Conservation (phyloP, 2,888 invertebrate genomes). For the Peribatodes rhomboidaria region DNA sequence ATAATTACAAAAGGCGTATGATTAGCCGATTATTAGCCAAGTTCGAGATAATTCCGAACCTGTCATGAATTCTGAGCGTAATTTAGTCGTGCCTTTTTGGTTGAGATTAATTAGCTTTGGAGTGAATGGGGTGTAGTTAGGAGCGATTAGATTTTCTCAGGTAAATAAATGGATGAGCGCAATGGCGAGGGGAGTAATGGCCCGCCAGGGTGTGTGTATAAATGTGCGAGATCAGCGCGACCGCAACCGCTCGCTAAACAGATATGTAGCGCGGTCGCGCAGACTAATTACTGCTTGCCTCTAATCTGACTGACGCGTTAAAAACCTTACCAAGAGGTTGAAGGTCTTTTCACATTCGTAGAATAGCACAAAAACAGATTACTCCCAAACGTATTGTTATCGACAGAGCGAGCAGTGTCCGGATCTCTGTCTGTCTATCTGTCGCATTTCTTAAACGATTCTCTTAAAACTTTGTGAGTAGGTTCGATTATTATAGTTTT, state of each 20-base stretch:
- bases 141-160: slow-evolving; percentile 51
- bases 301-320: slow-evolving; percentile 52
- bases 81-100: slow-evolving; percentile 58
- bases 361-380: too few species aligned
- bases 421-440: too few species aligned
- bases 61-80: slow-evolving; percentile 60
- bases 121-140: slow-evolving; percentile 53
- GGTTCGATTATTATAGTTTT: too few species aligned
- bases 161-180: slow-evolving; percentile 55
- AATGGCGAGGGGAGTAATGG: slow-evolving; percentile 58
- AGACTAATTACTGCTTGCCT: slow-evolving; percentile 61
- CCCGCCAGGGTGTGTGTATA: slow-evolving; percentile 51
- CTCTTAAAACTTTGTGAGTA: too few species aligned
- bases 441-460: too few species aligned
- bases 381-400: too few species aligned
- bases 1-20: slow-evolving; percentile 59
- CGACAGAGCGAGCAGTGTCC: too few species aligned
- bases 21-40: slow-evolving; percentile 56
- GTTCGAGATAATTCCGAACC: slow-evolving; percentile 56
- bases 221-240: slow-evolving; percentile 60
- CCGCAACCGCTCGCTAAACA: slow-evolving; percentile 55
- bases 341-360: background rate
- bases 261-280: slow-evolving; percentile 58
- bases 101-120: slow-evolving; percentile 61
- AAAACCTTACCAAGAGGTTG: slow-evolving; percentile 2